Evolutionary conservation across 2,888 invertebrate genomes (phyloP), one percentile per base, ranked within the genome.

Genomic region (Cephus pygmeus): DNA sequence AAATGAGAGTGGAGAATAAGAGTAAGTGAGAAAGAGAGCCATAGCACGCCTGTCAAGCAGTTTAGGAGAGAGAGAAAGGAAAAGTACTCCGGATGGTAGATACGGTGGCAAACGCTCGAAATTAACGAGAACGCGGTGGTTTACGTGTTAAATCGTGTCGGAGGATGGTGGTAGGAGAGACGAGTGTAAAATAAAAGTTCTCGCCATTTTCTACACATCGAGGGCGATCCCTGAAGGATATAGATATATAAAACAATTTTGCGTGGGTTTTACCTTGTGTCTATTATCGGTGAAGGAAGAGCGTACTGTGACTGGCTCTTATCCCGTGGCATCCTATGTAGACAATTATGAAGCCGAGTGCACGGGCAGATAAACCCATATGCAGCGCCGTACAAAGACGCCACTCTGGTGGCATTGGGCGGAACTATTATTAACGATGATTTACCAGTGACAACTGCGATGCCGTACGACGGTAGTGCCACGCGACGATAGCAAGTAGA

Each of bases 11-110:
- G 31, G 76, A 3, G 69, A 34, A 71, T 69, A 31, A 69, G 75
- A 75, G 75, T 34, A 34, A 75, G 74, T 15, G 77, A 79, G 69
- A 75, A 77, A 77, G 77, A 80, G 79, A 69, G 75, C 73, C 69
- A 68, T n/a, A 69, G 34, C 75, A 75, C 30, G 35, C 74, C 30
- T 74, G 35, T 30, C 35, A 34, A 30, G 36, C n/a, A 34, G 73
- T 15, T 35, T 73, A 30, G 30, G 73, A 74, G 35, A 74, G 36
- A 75, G 34, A 35, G 76, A 68, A 73, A 35, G 34, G 69, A 75
- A 33, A 35, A 69, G 69, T 69, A 69, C 31, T 74, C 69, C 69
- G 69, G 69, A 34, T 30, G 33, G 69, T 36, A 31, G 73, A 77
- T 69, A 30, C n/a, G 35, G 33, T 69, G 34, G 69, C 68, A 69